These are phyloP conservation scores for Myrmecophaga tridactyla DNA, from an alignment of 2,113 vertebrate species.

Conservation along the genomic window DNA sequence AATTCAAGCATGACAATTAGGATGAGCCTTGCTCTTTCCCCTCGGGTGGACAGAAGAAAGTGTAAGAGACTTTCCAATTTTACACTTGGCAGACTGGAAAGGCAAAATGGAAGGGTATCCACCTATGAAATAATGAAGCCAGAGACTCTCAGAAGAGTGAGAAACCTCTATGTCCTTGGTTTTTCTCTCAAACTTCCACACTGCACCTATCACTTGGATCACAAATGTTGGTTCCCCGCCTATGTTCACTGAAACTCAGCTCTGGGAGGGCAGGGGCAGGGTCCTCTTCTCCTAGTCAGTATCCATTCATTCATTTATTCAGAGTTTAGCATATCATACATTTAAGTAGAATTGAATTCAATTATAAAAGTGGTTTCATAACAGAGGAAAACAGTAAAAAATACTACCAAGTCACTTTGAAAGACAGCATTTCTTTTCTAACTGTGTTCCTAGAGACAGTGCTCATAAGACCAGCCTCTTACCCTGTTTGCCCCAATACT, in stretches of 20 bases:
- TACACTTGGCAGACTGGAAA: background rate
- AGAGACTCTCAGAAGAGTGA: background rate
- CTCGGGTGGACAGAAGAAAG: background rate
- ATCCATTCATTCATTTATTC: too few relatives aligned
- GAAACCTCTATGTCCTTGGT: accelerated
- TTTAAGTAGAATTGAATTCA: background rate
- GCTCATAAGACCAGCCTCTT: too few relatives aligned
- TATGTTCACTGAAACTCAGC: accelerated
- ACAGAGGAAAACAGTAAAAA: background rate
- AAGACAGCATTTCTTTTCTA: background rate
- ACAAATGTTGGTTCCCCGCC: background rate
- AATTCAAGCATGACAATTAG: background rate
- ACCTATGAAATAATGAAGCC: background rate
- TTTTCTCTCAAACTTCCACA: background rate
- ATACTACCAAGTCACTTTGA: background rate
- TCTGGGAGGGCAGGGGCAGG: accelerated
- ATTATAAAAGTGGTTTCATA: background rate
- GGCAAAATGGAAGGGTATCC: background rate
- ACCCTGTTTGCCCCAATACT: accelerated
- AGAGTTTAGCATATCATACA: too few relatives aligned
- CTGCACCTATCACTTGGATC: accelerated
- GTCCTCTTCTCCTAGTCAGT: background rate
- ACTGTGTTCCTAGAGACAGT: background rate
- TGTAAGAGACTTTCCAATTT: background rate
- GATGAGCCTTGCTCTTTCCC: background rate